Conservation (phyloP, 2,797 vertebrate species). For the Astyanax mexicanus region DNA sequence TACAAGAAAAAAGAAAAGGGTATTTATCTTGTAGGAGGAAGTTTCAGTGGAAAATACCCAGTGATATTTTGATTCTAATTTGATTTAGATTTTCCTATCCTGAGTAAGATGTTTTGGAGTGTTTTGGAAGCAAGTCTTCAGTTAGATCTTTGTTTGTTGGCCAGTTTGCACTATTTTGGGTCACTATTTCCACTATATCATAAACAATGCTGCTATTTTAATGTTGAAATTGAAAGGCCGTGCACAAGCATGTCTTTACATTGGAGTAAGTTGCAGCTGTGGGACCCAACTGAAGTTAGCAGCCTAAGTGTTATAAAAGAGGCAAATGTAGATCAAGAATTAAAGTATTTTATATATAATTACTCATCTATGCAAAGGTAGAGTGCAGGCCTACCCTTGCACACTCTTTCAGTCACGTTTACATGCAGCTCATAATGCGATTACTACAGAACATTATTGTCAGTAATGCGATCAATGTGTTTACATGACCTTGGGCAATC, state of each 20-base stretch:
- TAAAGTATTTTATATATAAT: not conserved
- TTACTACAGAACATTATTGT: no score
- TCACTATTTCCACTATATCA: not conserved
- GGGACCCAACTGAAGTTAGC: not conserved
- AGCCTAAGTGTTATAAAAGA: not conserved
- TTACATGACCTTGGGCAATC: no score
- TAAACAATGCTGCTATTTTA: not conserved
- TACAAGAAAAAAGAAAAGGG: not conserved
- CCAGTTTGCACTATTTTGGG: not conserved
- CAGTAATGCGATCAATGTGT: no score
- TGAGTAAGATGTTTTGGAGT: not conserved
- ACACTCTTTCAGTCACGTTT: no score
- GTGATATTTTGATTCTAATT: not conserved
- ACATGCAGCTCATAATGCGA: no score
- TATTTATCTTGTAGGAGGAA: not conserved
- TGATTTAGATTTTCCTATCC: not conserved
- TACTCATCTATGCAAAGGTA: not conserved
- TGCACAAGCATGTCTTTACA: not conserved
- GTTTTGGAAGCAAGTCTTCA: not conserved
- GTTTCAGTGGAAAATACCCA: not conserved
- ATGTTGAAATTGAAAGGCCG: not conserved
- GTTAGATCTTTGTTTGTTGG: constrained; percentile 6
- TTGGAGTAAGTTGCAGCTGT: not conserved
- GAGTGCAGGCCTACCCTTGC: no score
- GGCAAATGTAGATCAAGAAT: not conserved